phyloP scores from a whole-genome alignment of 2,797 vertebrate species.

The Trachops cirrhosus region DNA sequence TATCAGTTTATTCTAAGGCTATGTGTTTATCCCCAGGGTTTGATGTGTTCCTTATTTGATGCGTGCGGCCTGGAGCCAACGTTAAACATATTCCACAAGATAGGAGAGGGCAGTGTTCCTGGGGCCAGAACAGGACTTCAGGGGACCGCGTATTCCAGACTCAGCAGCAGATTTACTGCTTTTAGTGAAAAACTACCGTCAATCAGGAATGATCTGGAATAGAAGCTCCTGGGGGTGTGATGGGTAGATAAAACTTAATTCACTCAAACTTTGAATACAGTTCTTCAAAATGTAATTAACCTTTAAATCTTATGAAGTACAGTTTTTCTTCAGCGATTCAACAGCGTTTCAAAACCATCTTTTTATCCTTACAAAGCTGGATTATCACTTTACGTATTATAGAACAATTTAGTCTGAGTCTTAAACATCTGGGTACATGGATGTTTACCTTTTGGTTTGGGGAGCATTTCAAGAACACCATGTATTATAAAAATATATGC shows the following conservation, averaged over 20 bases:
- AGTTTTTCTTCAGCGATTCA: background rate
- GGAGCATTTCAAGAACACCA: background rate
- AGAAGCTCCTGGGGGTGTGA: background rate
- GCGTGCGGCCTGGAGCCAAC: background rate
- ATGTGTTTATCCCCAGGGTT: background rate
- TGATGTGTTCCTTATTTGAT: background rate
- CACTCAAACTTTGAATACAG: background rate
- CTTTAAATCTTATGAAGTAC: background rate
- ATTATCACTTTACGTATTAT: background rate
- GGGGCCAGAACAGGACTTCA: background rate
- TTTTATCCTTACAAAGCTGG: background rate
- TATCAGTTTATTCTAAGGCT: constrained; percentile 13
- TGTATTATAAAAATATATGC: background rate
- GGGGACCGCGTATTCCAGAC: accelerated
- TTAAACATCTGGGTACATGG: background rate
- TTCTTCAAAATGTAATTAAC: background rate
- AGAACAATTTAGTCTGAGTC: background rate
- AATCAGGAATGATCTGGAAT: background rate
- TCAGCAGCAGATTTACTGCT: too few species aligned
- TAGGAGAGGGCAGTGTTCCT: background rate
- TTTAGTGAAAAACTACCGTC: background rate
- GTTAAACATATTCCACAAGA: background rate
- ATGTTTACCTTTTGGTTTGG: background rate
- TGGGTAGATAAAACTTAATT: background rate
- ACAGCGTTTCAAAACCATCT: background rate